These are phyloP conservation scores for Drosophila leonis DNA, from an alignment of 2,888 invertebrate species.

Conservation along the genomic window DNA sequence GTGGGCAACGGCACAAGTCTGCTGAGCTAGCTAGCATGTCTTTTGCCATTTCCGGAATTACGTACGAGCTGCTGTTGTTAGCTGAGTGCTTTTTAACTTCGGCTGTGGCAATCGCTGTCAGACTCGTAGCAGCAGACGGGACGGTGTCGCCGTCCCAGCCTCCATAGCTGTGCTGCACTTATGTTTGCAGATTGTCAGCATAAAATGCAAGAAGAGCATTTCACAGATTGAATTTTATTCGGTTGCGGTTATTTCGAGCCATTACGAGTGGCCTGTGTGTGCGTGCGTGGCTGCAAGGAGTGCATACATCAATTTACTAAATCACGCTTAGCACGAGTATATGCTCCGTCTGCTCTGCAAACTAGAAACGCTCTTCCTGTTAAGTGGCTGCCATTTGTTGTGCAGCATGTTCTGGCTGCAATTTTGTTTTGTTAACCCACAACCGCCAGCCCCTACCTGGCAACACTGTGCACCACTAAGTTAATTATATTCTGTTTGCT, in stretches of 20 bases:
- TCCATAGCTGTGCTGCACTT: conserved; percentile 56
- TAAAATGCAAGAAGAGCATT: conserved; percentile 71
- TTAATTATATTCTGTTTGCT: conserved; percentile 65
- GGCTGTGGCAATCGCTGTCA: conserved; percentile 31
- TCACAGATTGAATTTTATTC: conserved; percentile 77
- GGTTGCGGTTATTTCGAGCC: conserved; percentile 66
- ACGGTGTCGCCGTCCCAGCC: conserved; percentile 24
- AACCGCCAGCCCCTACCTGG: neutral
- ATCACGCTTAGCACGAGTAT: conserved; percentile 60
- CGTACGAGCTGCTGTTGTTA: conserved; percentile 59
- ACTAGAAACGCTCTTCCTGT: conserved; percentile 39
- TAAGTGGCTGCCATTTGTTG: conserved; percentile 67
- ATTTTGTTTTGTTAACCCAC: conserved; percentile 45
- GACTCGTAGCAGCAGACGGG: neutral
- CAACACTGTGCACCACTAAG: conserved; percentile 24
- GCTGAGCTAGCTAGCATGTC: conserved; percentile 49
- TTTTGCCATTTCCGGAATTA: conserved; percentile 71
- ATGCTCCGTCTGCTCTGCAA: conserved; percentile 22
- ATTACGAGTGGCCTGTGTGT: conserved; percentile 44
- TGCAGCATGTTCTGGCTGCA: conserved; percentile 32
- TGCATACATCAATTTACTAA: conserved; percentile 70
- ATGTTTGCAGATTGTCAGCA: conserved; percentile 75
- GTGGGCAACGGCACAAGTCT: conserved; percentile 12
- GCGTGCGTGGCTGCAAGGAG: conserved; percentile 12
- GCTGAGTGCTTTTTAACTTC: conserved; percentile 76